These are phyloP conservation scores for Lobophora halterata DNA, from an alignment of 2,888 invertebrate genomes.

Conservation along the genomic window DNA sequence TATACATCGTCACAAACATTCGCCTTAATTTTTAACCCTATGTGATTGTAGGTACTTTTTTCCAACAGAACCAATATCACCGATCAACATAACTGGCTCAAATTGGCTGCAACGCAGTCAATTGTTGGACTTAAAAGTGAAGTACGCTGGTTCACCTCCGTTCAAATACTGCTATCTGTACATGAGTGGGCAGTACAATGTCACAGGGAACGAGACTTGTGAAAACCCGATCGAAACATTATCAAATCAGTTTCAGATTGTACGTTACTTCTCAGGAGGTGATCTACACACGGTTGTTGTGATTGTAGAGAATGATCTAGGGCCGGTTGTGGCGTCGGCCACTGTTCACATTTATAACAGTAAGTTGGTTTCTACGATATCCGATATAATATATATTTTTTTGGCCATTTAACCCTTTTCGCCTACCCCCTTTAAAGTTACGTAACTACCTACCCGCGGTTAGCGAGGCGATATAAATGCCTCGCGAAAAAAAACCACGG, in stretches of 20 bases:
- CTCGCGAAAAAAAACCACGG: too few relatives aligned
- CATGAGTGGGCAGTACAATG: slow-evolving; percentile 83
- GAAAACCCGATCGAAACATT: slow-evolving; percentile 49
- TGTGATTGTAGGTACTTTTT: slow-evolving; percentile 1
- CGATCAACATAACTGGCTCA: slow-evolving; percentile 85
- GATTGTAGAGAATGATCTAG: slow-evolving; percentile 88
- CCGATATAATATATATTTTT: too few relatives aligned
- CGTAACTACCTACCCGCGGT: too few relatives aligned
- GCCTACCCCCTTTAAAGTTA: too few relatives aligned
- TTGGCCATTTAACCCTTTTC: too few relatives aligned
- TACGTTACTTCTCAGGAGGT: slow-evolving; percentile 85
- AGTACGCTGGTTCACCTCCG: slow-evolving; percentile 88
- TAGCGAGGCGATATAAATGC: too few relatives aligned
- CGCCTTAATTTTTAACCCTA: not conserved
- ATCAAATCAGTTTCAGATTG: slow-evolving; percentile 82
- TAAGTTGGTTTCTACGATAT: too few relatives aligned
- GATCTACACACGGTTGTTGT: slow-evolving; percentile 89
- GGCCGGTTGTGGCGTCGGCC: slow-evolving; percentile 84
- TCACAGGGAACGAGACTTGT: slow-evolving; percentile 90
- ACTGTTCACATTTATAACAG: slow-evolving; percentile 93
- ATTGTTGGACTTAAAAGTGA: slow-evolving; percentile 84
- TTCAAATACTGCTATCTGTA: slow-evolving; percentile 86
- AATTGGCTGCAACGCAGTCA: slow-evolving; percentile 93
- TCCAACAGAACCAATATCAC: slow-evolving; percentile 84
- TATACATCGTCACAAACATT: too few relatives aligned